Evolutionary conservation across 2,113 vertebrate species (phyloP), one percentile per base, ranked within the genome.

Genomic region (Marmota monax): DNA sequence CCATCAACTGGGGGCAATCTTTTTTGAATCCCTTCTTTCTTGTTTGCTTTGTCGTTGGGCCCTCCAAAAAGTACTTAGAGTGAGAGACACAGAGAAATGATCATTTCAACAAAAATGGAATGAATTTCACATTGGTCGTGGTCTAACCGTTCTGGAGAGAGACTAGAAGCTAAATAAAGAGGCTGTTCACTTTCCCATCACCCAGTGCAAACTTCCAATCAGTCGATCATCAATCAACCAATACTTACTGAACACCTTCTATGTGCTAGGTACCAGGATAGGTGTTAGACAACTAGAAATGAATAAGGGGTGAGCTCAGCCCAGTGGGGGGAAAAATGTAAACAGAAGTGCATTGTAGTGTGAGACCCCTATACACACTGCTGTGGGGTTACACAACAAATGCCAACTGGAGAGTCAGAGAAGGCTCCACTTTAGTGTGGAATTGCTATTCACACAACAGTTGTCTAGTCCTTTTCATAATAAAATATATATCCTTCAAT

Each of bases 71-170:
- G 23, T 80, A 45, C 12, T 39, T 45, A 11, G 18, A 84, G 25
- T 73, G 10, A 70, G 16, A 82, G 53, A 82, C 16, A 37, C 3
- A 83, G 73, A 82, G 79, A 22, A 82, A 86, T 51, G n/a, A 42
- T 16, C n/a, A 56, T 87, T 80, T 94, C 29, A 53, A 13, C 3
- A 76, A 76, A 42, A n/a, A 10, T 67, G 51, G 80, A 61, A 53
- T 63, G 34, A 72, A 39, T 76, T 63, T 3, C 53, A 8, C 37
- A 4, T 42, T 13, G 67, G 27, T 61, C 25, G 6, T 39, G 12
- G 23, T 90, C 82, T 93, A 34, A 82, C 11, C 61, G 23, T 42
- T 25, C 42, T 58, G 27, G 77, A 91, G 76, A 79, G 67, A 95
- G 79, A 76, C 76, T 32, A 39, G 39, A 58, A 90, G 76, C n/a